Percentiles rank a stretch among this genome's conserved stretches.
Conservation (phyloP, 53 echinoderm and acorn worm species). For the Astropecten irregularis region DNA sequence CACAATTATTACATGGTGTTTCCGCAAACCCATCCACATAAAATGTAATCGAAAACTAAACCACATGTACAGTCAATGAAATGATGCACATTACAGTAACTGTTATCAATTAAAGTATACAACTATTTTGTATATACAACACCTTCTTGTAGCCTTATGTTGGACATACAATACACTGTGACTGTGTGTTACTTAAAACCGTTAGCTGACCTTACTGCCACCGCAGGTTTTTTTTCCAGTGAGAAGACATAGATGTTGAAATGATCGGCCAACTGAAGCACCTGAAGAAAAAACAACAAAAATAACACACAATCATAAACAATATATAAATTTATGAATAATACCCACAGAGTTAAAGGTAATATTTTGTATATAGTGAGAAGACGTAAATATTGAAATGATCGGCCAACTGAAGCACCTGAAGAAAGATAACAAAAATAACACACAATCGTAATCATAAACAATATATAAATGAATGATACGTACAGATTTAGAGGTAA, state of each 20-base stretch:
- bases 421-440: not conserved
- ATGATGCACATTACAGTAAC: too few species aligned
- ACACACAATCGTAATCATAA: not conserved
- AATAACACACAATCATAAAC: not conserved
- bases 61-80: too few species aligned
- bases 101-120: too few species aligned
- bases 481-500: too few species aligned
- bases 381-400: constrained; percentile 91
- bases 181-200: not conserved
- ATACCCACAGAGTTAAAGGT: not conserved
- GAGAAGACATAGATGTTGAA: constrained; percentile 87
- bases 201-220: not conserved
- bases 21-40: too few species aligned
- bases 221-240: constrained; percentile 60
- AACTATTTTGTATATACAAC: too few species aligned
- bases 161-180: too few species aligned
- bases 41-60: too few species aligned
- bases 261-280: constrained; percentile 76
- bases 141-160: too few species aligned
- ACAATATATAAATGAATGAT: too few species aligned
- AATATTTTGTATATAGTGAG: constrained; percentile 57
- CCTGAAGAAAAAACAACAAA: constrained; percentile 56
- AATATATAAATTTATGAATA: not conserved
- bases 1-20: too few species aligned
- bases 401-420: constrained; percentile 81